Evolutionary conservation across 1,140 invertebrate species (phyloP), one percentile per base, ranked within the genome.

Genomic region (Choristoneura fumiferana): DNA sequence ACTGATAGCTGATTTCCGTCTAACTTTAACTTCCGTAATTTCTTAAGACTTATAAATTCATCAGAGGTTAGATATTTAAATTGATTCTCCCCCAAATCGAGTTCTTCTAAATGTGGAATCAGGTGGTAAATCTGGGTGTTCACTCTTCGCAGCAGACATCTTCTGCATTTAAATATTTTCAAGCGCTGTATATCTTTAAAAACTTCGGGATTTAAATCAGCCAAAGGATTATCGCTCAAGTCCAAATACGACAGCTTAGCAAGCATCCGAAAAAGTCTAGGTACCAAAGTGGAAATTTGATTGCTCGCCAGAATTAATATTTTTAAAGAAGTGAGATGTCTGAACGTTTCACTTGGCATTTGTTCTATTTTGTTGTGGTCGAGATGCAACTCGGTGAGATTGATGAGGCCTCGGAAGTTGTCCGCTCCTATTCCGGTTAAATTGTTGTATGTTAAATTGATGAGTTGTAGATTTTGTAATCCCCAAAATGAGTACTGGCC

Each of bases 401-500:
- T 94, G 69, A 94, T 92, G 62, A 97, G 87, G 33, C 93, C 93
- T 6, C 91, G 77, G 72, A 98, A 97, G 84, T 98, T 97, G 72
- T 95, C 92, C 57, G 96, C 93, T 39, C 96, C 89, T 3, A 95
- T 91, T 64, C 92, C 91, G 8, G 93, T 93, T 45, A 96, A 93
- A 68, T 95, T 95, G 78, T 96, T 96, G 67, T 93, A 88, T 0
- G 94, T 93, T 8, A 96, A 86, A 79, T 96, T 94, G 36, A 96
- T 89, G 22, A 93, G 80, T 61, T 91, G 90, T 22, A 96, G 86
- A 57, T 92, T 92, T 55, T 90, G 91, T 1, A 95, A 90, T 1
- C 94, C 94, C 92, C 93, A 95, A 78, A 96, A 95, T 8, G 95
- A 94, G 71, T 94, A 92, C 58, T 92, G 91, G 0, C 95, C 95